A percentile compares a stretch with the other conserved stretches of the same genome.
These are phyloP conservation scores for Drosophila melanosoma DNA, from an alignment of 2,888 invertebrate genomes.

Conservation along the genomic window DNA sequence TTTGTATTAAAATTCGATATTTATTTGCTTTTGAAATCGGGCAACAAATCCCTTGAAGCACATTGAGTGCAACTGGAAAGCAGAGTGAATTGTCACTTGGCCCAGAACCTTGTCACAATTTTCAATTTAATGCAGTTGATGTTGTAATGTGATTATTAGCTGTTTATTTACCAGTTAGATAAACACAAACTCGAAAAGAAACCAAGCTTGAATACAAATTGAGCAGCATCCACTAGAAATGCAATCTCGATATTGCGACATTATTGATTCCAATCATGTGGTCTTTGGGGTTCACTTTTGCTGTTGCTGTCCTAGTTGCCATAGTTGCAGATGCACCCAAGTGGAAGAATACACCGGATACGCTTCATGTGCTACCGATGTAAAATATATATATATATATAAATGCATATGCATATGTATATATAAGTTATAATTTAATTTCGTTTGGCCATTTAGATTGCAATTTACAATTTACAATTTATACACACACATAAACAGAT, in stretches of 20 bases:
- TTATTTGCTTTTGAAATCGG: background rate
- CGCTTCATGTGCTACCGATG: conserved; percentile 26
- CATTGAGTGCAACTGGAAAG: background rate
- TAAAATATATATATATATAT: conserved; percentile 15
- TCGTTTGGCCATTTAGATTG: conserved; percentile 49
- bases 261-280: conserved; percentile 32
- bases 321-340: background rate
- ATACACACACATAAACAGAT: background rate
- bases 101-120: background rate
- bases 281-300: conserved; percentile 4
- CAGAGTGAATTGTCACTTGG: conserved; percentile 27
- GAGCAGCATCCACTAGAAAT: conserved; percentile 22
- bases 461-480: conserved; percentile 18
- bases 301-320: conserved; percentile 1
- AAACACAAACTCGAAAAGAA: conserved; percentile 8
- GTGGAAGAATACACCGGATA: conserved; percentile 34
- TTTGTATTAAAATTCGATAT: background rate
- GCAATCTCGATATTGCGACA: conserved; percentile 33
- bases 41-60: background rate
- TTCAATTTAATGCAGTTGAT: conserved; percentile 8
- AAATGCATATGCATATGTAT: background rate
- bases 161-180: conserved; percentile 19
- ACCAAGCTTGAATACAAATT: conserved; percentile 30
- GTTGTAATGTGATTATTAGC: conserved; percentile 13
- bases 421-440: conserved; percentile 68